These are phyloP conservation scores for Leptonema lineaticorne DNA, from an alignment of 1,140 invertebrate species.

Conservation along the genomic window DNA sequence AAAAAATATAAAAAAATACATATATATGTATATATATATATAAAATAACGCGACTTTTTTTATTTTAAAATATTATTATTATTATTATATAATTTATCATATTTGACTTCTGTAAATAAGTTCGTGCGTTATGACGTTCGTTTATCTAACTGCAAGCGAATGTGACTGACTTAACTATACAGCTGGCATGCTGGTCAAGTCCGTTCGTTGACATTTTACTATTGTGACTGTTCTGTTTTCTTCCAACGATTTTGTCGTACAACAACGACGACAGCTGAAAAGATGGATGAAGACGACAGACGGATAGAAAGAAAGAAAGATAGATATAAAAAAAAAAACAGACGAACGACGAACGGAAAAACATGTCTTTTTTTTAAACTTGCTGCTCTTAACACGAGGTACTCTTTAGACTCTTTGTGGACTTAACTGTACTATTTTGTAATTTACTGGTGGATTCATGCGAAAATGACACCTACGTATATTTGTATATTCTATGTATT, in stretches of 20 bases:
- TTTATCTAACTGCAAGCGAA: conserved; percentile 7
- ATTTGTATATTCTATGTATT: too few relatives aligned
- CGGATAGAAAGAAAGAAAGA: too few relatives aligned
- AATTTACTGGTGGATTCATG: not conserved
- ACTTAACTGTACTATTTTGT: conserved; percentile 23
- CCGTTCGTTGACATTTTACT: conserved; percentile 36
- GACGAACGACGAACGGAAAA: not conserved
- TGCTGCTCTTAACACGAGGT: not conserved
- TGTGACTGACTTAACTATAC: too few relatives aligned
- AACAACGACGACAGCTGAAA: too few relatives aligned
- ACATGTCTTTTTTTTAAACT: not conserved
- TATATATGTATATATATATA: not conserved
- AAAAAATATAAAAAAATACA: not conserved
- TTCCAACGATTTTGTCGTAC: too few relatives aligned
- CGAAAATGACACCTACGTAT: not conserved
- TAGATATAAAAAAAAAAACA: too few relatives aligned
- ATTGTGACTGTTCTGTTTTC: not conserved
- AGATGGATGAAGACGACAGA: too few relatives aligned
- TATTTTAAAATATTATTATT: too few relatives aligned
- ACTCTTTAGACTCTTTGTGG: not conserved
- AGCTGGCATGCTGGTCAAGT: conserved; percentile 33
- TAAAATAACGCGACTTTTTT: conserved; percentile 18
- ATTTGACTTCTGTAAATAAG: not conserved
- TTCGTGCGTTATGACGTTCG: conserved; percentile 22
- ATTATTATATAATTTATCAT: too few relatives aligned